phyloP scores from a whole-genome alignment of 2,113 vertebrate genomes.

The Fulmarus glacialis region DNA sequence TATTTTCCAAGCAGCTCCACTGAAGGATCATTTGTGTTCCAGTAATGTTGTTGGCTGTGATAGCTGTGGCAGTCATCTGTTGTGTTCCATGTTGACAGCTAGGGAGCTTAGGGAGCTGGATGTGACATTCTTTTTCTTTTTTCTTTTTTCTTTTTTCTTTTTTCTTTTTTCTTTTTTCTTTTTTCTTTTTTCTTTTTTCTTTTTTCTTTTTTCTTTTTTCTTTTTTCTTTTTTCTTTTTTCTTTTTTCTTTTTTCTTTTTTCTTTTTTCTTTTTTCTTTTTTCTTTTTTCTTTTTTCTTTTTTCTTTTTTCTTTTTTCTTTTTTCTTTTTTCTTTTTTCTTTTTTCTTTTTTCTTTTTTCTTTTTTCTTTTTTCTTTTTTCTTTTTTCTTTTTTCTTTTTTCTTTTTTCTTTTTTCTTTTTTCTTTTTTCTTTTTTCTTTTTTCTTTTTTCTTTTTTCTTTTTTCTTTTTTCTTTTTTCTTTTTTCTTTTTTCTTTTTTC shows the following conservation, averaged over 20 bases:
- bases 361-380: not conserved
- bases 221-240: not conserved
- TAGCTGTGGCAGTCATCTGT: not conserved
- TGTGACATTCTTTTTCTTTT: not conserved
- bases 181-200: not conserved
- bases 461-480: not conserved
- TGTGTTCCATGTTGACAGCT: not conserved
- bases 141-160: too few relatives aligned
- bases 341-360: not conserved
- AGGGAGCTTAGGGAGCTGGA: not conserved
- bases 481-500: too few relatives aligned
- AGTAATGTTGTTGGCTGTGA: not conserved
- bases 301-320: not conserved
- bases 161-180: not conserved
- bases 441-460: too few relatives aligned
- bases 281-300: not conserved
- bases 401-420: not conserved
- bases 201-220: not conserved
- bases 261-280: not conserved
- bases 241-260: not conserved
- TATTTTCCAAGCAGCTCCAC: not conserved
- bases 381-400: not conserved
- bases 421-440: not conserved
- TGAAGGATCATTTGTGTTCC: not conserved
- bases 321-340: not conserved